Conservation (phyloP, 2,113 vertebrate species). For the Mesembrinibis cayennensis region DNA sequence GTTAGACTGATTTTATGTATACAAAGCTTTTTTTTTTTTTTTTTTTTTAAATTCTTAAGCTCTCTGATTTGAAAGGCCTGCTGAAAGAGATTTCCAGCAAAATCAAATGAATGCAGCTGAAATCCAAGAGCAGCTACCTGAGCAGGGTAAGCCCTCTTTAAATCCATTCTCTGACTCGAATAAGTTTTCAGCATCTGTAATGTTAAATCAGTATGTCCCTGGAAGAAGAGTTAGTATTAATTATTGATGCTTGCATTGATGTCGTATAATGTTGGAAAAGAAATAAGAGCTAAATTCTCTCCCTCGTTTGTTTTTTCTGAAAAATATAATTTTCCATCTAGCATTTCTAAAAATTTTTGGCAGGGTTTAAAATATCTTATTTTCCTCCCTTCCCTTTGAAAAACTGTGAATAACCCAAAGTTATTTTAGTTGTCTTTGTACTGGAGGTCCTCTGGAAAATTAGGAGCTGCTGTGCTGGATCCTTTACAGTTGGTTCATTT, state of each 20-base stretch:
- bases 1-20: background rate
- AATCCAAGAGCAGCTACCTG: background rate
- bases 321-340: background rate
- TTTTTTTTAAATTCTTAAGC: background rate
- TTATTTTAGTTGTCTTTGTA: background rate
- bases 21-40: background rate
- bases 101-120: conserved; percentile 47
- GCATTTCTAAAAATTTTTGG: background rate
- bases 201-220: background rate
- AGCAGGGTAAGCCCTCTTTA: conserved; percentile 1
- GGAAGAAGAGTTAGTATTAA: background rate
- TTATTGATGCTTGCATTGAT: background rate
- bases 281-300: background rate
- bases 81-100: conserved; percentile 77
- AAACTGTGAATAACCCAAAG: background rate
- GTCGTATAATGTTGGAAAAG: background rate
- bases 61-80: conserved; percentile 75
- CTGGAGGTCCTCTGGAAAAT: background rate
- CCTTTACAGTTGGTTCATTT: background rate
- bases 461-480: background rate
- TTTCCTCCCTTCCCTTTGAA: background rate
- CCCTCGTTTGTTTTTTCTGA: background rate
- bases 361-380: background rate
- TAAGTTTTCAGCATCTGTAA: background rate
- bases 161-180: background rate